Conservation (phyloP, 2,797 vertebrate species). For the Sebastes cheni region DNA sequence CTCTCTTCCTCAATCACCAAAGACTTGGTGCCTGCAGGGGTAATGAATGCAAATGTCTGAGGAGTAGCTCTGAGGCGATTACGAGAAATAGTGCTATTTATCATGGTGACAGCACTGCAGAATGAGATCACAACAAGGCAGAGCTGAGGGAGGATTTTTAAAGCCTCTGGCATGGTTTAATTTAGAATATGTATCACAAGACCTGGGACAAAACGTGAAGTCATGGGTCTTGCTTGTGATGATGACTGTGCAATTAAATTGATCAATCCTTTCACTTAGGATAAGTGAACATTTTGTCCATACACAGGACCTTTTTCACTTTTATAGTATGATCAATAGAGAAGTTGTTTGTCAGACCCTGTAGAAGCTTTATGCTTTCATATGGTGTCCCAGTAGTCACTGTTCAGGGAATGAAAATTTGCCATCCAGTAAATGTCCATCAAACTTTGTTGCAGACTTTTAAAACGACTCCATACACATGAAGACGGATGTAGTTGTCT, state of each 20-base stretch:
- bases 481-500: background rate
- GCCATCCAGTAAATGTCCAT: background rate
- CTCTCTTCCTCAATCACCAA: background rate
- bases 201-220: background rate
- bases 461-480: background rate
- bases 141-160: conserved; percentile 25
- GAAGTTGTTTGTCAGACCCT: background rate
- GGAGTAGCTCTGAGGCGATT: conserved; percentile 45
- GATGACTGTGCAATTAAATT: background rate
- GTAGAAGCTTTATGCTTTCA: conserved; percentile 6
- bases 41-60: conserved; percentile 68
- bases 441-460: conserved; percentile 26
- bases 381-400: background rate
- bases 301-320: background rate
- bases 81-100: conserved; percentile 52
- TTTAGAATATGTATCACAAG: conserved; percentile 2
- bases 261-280: conserved; percentile 9
- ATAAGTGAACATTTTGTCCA: conserved; percentile 2
- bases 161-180: background rate
- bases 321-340: conserved; percentile 27
- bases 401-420: background rate
- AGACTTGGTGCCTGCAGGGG: conserved; percentile 14
- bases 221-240: background rate
- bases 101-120: conserved; percentile 52
- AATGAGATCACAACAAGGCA: conserved; percentile 55